Evolutionary conservation across 2,113 vertebrate genomes (phyloP).

Genomic region (Burhinus oedicnemus): DNA sequence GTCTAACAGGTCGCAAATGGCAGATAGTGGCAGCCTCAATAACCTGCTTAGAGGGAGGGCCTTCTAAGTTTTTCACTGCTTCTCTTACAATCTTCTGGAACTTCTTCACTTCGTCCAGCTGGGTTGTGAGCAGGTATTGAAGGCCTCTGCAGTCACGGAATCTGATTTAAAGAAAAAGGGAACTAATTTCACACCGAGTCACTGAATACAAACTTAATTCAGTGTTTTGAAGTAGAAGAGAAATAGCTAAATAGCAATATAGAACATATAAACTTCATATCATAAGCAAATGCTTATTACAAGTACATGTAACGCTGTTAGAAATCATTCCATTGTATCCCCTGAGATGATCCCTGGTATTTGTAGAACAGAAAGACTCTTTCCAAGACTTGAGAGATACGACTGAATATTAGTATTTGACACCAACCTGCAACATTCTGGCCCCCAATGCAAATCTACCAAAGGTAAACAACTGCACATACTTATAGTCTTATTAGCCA

Average conservation of each 20-base stretch:
- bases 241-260: not conserved
- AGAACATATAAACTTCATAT: not conserved
- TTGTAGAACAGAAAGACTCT: not conserved
- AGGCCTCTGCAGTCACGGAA: conserved; percentile 92
- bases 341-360: not conserved
- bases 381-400: not conserved
- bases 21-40: conserved; percentile 93
- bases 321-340: not conserved
- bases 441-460: not conserved
- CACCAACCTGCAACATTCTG: not conserved
- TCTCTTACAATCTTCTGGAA: conserved; percentile 91
- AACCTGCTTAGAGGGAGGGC: conserved; percentile 87
- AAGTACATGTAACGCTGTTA: not conserved
- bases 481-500: not conserved
- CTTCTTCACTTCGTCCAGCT: conserved; percentile 90
- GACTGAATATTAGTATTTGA: not conserved
- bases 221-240: not conserved
- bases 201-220: not conserved
- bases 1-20: conserved; percentile 89
- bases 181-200: not conserved
- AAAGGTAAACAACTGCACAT: not conserved
- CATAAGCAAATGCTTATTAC: not conserved
- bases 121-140: conserved; percentile 89
- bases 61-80: conserved; percentile 92
- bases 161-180: conserved; percentile 68